phyloP scores from a whole-genome alignment of 2,797 vertebrate species.

The Poeciliopsis presidionis region DNA sequence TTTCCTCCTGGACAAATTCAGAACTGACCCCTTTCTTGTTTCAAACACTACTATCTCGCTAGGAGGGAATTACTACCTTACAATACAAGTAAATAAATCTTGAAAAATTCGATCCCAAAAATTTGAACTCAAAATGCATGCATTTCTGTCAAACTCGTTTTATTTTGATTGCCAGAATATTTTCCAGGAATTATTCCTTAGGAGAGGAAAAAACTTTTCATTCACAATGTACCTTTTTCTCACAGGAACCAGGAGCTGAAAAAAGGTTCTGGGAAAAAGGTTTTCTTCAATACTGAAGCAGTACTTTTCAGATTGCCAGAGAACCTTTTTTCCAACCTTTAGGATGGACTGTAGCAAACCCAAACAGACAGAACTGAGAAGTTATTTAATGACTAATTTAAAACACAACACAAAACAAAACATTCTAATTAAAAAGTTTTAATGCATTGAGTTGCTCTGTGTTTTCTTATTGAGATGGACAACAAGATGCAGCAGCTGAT shows the following conservation, averaged over 20 bases:
- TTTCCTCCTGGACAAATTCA: constrained; percentile 45
- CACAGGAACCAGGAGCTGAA: not conserved
- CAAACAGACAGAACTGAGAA: not conserved
- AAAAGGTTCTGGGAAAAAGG: not conserved
- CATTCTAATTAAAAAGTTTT: not conserved
- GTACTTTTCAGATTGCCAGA: not conserved
- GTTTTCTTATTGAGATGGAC: not conserved
- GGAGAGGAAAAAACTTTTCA: not conserved
- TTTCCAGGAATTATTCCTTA: not conserved
- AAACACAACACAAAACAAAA: not conserved
- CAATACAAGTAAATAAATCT: not conserved
- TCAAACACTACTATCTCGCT: not conserved
- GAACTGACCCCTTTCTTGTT: constrained; percentile 29
- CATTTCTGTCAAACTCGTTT: not conserved
- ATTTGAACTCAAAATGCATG: not conserved
- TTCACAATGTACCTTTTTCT: not conserved
- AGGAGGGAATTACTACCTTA: not conserved
- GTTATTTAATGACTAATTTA: not conserved
- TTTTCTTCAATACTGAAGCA: not conserved
- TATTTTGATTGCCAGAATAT: not conserved
- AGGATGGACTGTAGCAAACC: not conserved
- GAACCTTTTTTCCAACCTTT: too few species aligned
- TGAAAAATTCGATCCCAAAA: not conserved
- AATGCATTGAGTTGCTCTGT: not conserved
- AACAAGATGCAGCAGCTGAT: not conserved